These are phyloP conservation scores for Acropternis orthonyx DNA, from an alignment of 2,797 vertebrate genomes.

Conservation along the genomic window DNA sequence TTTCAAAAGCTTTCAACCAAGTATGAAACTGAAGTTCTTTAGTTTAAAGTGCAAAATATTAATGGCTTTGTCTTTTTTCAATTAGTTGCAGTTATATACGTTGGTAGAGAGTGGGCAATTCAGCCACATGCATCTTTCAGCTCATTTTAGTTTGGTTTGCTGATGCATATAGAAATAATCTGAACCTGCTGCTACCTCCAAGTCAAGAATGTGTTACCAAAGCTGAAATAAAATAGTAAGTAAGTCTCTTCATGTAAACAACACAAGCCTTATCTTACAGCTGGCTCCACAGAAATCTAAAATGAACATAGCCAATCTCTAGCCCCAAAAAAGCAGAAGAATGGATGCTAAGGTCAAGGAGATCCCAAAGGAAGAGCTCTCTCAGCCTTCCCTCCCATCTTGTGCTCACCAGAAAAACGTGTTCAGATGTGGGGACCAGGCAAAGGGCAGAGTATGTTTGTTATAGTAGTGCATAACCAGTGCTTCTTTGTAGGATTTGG, in stretches of 20 bases:
- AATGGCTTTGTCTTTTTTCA: conserved; percentile 30
- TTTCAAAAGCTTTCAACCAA: conserved; percentile 40
- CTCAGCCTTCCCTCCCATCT: background rate
- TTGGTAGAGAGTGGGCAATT: conserved; percentile 29
- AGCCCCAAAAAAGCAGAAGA: background rate
- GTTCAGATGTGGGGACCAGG: fast-evolving
- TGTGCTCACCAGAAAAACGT: background rate
- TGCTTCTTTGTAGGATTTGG: background rate
- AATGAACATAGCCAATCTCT: background rate
- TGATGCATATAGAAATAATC: conserved; percentile 30
- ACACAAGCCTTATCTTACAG: background rate
- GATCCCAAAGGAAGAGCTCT: background rate
- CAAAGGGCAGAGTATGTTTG: background rate
- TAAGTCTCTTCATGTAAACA: background rate
- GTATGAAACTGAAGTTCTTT: conserved; percentile 40
- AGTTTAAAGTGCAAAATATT: conserved; percentile 27
- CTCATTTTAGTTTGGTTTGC: conserved; percentile 44
- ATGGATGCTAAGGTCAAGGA: background rate
- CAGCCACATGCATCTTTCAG: background rate
- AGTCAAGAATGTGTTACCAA: conserved; percentile 50
- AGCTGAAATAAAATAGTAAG: conserved; percentile 11
- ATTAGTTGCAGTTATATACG: background rate
- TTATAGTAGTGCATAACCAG: background rate
- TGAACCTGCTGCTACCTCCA: conserved; percentile 55
- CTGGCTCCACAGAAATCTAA: background rate